Conservation (phyloP, 35 echinoderm and acorn worm species). For the Ophiothrix spiculata region DNA sequence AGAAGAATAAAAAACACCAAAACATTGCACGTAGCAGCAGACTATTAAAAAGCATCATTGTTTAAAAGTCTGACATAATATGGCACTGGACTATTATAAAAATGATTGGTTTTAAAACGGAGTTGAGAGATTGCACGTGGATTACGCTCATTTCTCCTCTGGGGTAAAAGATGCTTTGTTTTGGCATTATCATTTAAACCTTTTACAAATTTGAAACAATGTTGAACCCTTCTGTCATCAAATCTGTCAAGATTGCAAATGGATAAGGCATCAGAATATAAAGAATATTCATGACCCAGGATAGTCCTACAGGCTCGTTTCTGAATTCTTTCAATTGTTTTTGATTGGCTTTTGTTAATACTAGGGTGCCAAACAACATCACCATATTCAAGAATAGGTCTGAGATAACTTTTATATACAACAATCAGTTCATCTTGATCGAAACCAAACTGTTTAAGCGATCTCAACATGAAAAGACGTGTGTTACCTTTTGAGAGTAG, state of each 20-base stretch:
- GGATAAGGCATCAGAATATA: not conserved
- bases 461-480: constrained; percentile 32
- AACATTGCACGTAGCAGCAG: no score
- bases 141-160: no score
- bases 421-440: constrained; percentile 9
- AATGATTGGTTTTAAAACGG: no score
- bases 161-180: not conserved
- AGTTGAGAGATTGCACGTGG: no score
- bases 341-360: constrained; percentile 8
- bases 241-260: not conserved
- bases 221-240: not conserved
- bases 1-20: no score
- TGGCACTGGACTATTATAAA: no score
- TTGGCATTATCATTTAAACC: not conserved
- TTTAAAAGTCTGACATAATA: no score
- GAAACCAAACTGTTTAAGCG: constrained; percentile 34
- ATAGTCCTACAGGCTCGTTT: constrained; percentile 38
- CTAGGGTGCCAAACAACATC: constrained; percentile 42
- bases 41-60: no score
- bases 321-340: constrained; percentile 38
- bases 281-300: constrained; percentile 11
- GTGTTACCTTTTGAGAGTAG: constrained; percentile 25
- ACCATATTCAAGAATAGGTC: constrained; percentile 38
- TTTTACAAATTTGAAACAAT: not conserved
- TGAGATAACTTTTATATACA: constrained; percentile 26